Evolutionary conservation across 2,888 invertebrate genomes (phyloP).

Genomic region (Lasioglossum leucozonium): DNA sequence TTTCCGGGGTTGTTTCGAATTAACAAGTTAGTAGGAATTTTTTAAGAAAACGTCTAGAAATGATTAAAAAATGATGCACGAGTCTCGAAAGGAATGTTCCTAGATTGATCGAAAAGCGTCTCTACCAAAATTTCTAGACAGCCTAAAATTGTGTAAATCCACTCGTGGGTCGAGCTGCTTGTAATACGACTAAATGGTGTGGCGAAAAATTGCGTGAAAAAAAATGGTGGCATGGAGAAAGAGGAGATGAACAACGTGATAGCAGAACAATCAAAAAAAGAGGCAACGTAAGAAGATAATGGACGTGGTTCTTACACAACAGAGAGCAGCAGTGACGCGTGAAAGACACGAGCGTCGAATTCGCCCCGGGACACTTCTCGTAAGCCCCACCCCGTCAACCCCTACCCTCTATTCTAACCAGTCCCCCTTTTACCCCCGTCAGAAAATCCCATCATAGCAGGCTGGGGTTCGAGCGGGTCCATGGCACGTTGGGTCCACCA

Average conservation of each 20-base stretch:
- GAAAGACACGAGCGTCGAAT: slow-evolving; percentile 56
- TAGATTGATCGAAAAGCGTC: neutral
- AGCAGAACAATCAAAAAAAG: neutral
- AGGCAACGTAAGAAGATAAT: neutral
- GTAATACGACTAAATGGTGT: neutral
- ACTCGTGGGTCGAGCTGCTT: neutral
- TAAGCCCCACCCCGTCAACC: slow-evolving; percentile 81
- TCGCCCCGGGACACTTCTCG: slow-evolving; percentile 45
- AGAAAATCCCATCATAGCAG: slow-evolving; percentile 77
- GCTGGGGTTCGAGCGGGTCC: slow-evolving; percentile 69
- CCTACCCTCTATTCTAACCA: slow-evolving; percentile 74
- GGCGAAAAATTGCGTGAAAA: neutral
- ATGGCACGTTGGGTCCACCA: slow-evolving; percentile 77
- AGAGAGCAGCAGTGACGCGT: slow-evolving; percentile 35
- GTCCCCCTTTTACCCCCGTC: slow-evolving; percentile 76
- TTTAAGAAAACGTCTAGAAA: neutral
- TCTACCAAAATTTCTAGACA: neutral
- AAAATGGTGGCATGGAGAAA: neutral
- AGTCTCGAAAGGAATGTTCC: neutral
- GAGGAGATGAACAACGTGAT: neutral
- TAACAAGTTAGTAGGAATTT: neutral
- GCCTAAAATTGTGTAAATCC: neutral
- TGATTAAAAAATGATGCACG: neutral
- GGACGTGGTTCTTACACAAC: neutral
- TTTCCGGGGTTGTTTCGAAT: neutral